phyloP scores from a whole-genome alignment of 1,140 invertebrate species.

The Piezodorus guildinii region DNA sequence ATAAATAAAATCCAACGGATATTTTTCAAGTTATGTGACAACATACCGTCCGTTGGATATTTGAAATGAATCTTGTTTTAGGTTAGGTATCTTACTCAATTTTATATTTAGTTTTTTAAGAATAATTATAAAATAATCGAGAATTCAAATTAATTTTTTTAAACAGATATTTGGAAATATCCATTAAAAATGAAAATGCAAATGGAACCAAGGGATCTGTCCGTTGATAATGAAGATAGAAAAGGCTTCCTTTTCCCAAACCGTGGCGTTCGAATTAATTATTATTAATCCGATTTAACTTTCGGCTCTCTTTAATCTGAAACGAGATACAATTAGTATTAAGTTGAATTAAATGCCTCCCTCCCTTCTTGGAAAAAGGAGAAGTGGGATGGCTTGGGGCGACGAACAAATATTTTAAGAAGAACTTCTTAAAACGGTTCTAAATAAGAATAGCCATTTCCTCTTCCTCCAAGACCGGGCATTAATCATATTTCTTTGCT shows the following conservation, averaged over 20 bases:
- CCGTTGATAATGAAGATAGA: conserved; percentile 14
- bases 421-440: conserved; percentile 14
- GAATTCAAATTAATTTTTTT: too few relatives aligned
- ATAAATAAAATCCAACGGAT: too few relatives aligned
- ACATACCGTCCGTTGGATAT: too few relatives aligned
- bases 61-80: too few relatives aligned
- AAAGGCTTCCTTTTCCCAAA: conserved; percentile 12
- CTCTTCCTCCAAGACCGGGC: conserved; percentile 11
- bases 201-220: conserved; percentile 12
- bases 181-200: conserved; percentile 15
- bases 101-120: too few relatives aligned
- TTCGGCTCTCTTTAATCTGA: conserved; percentile 22
- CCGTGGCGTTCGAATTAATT: conserved; percentile 19
- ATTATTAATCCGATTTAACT: conserved; percentile 25
- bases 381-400: not conserved
- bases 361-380: not conserved
- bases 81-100: too few relatives aligned
- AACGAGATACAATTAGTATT: conserved; percentile 24
- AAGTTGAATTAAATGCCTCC: conserved; percentile 23
- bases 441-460: conserved; percentile 12
- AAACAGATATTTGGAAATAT: conserved; percentile 2
- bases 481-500: conserved; percentile 26
- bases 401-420: conserved; percentile 14
- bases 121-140: too few relatives aligned
- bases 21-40: too few relatives aligned